Base-by-base conservation (phyloP, 2,113 vertebrate species). In the Ivindomyrus marchei region DNA sequence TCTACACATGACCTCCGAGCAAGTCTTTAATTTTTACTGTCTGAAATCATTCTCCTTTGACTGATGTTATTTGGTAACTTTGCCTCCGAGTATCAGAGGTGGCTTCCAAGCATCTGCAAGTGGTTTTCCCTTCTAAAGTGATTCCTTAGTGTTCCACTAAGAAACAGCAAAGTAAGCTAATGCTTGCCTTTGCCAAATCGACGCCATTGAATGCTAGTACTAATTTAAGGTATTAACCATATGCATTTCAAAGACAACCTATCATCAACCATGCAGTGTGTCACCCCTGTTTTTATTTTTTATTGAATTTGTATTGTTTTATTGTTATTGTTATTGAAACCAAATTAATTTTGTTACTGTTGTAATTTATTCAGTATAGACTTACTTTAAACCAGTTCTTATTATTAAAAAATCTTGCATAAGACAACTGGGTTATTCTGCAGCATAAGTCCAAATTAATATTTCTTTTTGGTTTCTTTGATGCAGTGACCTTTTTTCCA, bases 41-140 rank as follows among this genome's bases (percentile, higher is more conserved):
- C 45, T 85, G 36, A 47, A 85, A 85, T 27, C 62, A 31, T 45
- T 52, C 42, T 52, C 58, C 17, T 24, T 42, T 47, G 42, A 11
- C 45, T 21, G 88, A 77, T 6, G 49, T n/a, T 39, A 77, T 31
- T 70, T 27, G 47, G 31, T 89, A 49, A 88, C 36, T 80, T 50
- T 53, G 70, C 21, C 13, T 45, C n/a, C 27, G 49, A 50, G 27
- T 47, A 46, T 89, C 3, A 2, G 2, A 47, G 19, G 39, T 24
- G 56, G 19, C 24, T 42, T 89, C 53, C 80, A 90, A 90, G 53
- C 50, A 90, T 90, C 89, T 90, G 84, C 24, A 49, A 70, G 39
- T 66, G 66, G 83, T 90, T 85, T 89, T 47, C 42, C 19, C 47
- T 77, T 50, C 58, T 66, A 66, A 66, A 66, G 58, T 1, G 24